Evolutionary conservation across 1,140 invertebrate genomes (phyloP).

Genomic region (Temnothorax curvispinosus): DNA sequence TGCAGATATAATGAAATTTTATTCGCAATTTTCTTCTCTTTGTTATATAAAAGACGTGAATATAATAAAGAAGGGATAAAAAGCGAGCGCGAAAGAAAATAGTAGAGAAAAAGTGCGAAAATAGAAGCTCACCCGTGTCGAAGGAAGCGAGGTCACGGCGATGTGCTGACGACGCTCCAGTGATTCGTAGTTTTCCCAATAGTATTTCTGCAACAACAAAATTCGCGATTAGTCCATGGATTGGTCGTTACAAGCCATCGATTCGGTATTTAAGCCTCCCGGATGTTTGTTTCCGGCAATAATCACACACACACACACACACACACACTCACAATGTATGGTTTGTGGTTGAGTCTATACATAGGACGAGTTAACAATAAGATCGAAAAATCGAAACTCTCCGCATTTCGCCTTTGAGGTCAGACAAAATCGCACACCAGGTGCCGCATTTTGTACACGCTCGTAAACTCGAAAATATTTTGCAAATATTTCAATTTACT

Average conservation of each 20-base stretch:
- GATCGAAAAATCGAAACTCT: constrained; percentile 21
- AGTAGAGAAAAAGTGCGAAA: background rate
- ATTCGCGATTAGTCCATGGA: constrained; percentile 24
- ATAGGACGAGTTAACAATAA: background rate
- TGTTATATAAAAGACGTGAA: background rate
- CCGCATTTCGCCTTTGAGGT: background rate
- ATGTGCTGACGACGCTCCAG: constrained; percentile 9
- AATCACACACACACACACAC: background rate
- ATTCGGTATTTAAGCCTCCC: constrained; percentile 15
- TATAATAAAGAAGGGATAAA: constrained; percentile 9
- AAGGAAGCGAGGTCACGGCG: constrained; percentile 11
- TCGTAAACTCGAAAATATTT: constrained; percentile 5
- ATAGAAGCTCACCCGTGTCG: constrained; percentile 63
- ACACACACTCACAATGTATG: constrained; percentile 1
- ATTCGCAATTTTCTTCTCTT: background rate
- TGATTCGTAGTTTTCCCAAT: constrained; percentile 28
- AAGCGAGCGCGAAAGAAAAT: background rate
- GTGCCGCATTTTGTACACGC: background rate
- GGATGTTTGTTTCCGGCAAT: constrained; percentile 19
- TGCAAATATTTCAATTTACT: background rate
- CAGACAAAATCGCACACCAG: background rate
- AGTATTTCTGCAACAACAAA: constrained; percentile 67
- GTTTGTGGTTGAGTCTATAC: constrained; percentile 7
- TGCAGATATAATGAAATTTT: background rate
- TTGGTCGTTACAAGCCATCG: constrained; percentile 20